These are phyloP conservation scores for Lamellibrachia luymesi DNA, from an alignment of 1,140 invertebrate genomes.

Conservation along the genomic window DNA sequence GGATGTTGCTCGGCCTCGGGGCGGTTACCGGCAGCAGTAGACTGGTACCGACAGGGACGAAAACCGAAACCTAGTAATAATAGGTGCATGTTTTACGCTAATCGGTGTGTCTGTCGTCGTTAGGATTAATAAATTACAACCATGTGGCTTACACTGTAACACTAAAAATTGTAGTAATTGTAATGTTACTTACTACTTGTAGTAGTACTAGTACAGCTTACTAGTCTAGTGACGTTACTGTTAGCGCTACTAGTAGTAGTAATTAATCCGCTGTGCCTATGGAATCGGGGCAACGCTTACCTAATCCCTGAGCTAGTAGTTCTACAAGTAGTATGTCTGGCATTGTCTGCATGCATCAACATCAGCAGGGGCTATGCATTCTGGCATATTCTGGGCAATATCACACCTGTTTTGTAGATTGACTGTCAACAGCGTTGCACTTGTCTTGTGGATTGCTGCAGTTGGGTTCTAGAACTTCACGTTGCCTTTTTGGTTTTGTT, in stretches of 20 bases:
- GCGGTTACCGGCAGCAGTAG: slow-evolving; percentile 2
- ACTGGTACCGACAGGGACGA: not conserved
- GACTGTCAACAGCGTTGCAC: not conserved
- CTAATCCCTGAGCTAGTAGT: not conserved
- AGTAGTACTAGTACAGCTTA: too few species aligned
- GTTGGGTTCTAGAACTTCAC: not conserved
- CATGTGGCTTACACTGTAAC: not conserved
- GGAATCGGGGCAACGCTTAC: not conserved
- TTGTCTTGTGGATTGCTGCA: not conserved
- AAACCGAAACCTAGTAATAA: not conserved
- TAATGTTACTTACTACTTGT: not conserved
- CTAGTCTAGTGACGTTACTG: too few species aligned
- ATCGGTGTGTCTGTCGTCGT: not conserved
- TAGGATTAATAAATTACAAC: not conserved
- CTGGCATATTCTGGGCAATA: not conserved
- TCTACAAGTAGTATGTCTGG: too few species aligned
- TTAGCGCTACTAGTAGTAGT: too few species aligned
- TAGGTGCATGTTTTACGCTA: not conserved
- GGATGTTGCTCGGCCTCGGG: not conserved
- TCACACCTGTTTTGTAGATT: not conserved
- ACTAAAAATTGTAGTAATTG: not conserved
- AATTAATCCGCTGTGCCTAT: not conserved
- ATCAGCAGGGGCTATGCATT: not conserved
- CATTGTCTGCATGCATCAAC: too few species aligned
- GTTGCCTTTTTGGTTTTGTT: too few species aligned